A percentile compares a stretch with the other conserved stretches of the same genome.
Conservation (phyloP, 2,113 vertebrate genomes). For the Eubucco bourcierii region DNA sequence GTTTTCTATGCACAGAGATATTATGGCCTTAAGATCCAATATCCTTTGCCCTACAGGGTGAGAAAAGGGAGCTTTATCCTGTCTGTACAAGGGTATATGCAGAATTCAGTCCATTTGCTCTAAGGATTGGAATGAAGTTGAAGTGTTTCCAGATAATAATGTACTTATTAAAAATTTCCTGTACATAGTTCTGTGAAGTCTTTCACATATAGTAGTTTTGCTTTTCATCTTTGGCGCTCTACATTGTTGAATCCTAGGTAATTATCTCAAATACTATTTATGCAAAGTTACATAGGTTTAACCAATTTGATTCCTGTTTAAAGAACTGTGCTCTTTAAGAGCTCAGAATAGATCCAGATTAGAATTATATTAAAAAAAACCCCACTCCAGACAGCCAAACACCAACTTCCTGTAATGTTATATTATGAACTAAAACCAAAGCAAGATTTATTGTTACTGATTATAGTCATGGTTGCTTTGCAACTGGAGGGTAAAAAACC, state of each 20-base stretch:
- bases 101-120: slow-evolving; percentile 30
- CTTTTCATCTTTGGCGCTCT: not conserved
- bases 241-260: not conserved
- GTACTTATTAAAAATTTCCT: slow-evolving; percentile 26
- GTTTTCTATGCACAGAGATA: slow-evolving; percentile 35
- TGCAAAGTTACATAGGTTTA: not conserved
- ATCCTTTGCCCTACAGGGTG: slow-evolving; percentile 60
- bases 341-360: not conserved
- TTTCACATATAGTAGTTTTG: not conserved
- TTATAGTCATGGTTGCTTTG: not conserved
- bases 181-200: not conserved
- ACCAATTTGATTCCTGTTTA: not conserved
- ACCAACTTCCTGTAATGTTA: not conserved
- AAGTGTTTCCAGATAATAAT: not conserved
- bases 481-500: not conserved
- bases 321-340: not conserved
- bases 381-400: not conserved
- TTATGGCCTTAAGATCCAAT: slow-evolving; percentile 39
- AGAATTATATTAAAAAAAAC: not conserved
- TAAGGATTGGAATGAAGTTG: not conserved
- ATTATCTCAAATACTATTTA: not conserved
- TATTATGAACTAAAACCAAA: not conserved
- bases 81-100: not conserved
- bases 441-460: not conserved
- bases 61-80: slow-evolving; percentile 55